Base-by-base conservation (phyloP, 1,140 invertebrate genomes). In the Pogonomyrmex californicus region DNA sequence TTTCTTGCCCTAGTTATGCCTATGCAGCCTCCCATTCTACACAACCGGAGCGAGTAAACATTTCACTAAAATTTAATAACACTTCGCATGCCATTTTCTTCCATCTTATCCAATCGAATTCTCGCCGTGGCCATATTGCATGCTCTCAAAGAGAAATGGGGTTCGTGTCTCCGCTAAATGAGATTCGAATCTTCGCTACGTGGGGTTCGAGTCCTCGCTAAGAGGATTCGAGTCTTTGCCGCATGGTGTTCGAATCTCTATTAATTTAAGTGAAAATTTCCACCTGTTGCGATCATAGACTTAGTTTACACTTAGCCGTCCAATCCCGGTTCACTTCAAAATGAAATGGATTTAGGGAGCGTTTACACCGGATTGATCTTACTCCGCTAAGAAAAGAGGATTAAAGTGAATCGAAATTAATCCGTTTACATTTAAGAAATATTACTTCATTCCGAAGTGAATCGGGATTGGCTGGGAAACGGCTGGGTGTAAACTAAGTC, bases 11-110 rank as follows among this genome's bases (percentile, higher is more conserved):
- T 96, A 93, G 97, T 97, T 95, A 97, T 97, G 94, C 97, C 97
- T 96, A 98, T 98, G 95, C 97, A 98, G 92, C 97, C 97, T 95
- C 97, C 97, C 97, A 98, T 98, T 95, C 95, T 97, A 96, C 95
- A 92, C 86, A 87, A 91, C 92, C 88, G 76, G 87, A 92, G 90
- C 91, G 94, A 94, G 93, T 93, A 95, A 95, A 95, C 95, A 96
- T 96, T 95, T 95, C 95, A 96, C 90, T 91, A 81, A 87, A 93
- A 94, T 94, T 93, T 92, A 92, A 93, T 92, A 93, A 92, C 91
- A 93, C 91, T 91, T 94, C 92, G 92, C 93, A 93, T 93, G 93
- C 92, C 93, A 95, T 94, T 94, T 94, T 95, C 92, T 88, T 94
- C 93, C 94, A 95, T 94, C 90, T 94, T 95, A 92, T 86, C 82